Evolutionary conservation across 2,797 vertebrate genomes (phyloP).

Genomic region (Trichosurus vulpecula): DNA sequence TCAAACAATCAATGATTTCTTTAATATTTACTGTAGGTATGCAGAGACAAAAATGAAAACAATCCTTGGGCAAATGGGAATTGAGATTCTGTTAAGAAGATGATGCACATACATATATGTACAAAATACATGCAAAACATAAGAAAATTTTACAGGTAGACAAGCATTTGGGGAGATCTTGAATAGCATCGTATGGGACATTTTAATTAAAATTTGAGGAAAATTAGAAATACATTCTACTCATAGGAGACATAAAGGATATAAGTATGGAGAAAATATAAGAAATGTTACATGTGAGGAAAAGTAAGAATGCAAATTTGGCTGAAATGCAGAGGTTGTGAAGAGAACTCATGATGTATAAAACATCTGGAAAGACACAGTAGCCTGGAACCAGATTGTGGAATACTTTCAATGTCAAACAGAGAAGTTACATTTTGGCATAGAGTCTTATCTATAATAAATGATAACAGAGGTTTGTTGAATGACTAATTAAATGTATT

Average conservation of each 20-base stretch:
- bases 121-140: no score
- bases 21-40: not conserved
- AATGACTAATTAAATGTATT: not conserved
- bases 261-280: not conserved
- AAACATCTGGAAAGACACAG: not conserved
- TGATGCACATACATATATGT: not conserved
- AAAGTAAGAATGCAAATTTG: not conserved
- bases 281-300: not conserved
- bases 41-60: not conserved
- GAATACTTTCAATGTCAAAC: not conserved
- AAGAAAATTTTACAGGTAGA: no score
- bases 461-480: not conserved
- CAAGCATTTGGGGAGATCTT: not conserved
- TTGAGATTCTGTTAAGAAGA: not conserved
- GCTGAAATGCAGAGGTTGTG: not conserved
- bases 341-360: not conserved
- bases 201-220: not conserved
- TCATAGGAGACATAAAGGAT: not conserved
- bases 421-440: not conserved
- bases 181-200: not conserved
- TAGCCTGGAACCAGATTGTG: not conserved
- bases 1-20: not conserved
- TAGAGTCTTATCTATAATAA: not conserved
- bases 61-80: not conserved
- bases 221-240: not conserved